Evolutionary conservation across 92 coral and sea anemone genomes (phyloP).

Genomic region (Palythoa grandis): DNA sequence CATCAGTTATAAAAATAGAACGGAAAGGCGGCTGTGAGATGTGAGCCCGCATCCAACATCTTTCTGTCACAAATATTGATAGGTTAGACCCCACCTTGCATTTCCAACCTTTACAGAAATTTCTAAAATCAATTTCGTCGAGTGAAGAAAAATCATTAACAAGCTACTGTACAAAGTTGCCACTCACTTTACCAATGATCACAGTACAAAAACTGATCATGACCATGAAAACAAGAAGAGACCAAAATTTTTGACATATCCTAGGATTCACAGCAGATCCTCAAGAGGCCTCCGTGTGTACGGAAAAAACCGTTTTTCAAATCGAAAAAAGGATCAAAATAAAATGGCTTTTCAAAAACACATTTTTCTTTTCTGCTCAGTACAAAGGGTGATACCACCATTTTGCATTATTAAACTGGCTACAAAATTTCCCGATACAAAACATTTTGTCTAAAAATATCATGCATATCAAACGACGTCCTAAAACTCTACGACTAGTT

Average conservation of each 20-base stretch:
- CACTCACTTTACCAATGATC: background rate
- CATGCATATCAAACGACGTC: background rate
- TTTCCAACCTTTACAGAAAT: slow-evolving; percentile 6
- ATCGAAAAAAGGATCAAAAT: background rate
- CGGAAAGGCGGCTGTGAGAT: background rate
- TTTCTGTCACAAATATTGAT: background rate
- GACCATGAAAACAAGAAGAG: background rate
- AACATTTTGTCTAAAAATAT: background rate
- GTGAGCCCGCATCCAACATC: background rate
- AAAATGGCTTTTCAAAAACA: background rate
- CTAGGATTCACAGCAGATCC: background rate
- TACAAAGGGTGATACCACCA: background rate
- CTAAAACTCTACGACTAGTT: background rate
- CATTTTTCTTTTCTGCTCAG: background rate
- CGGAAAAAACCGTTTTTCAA: background rate
- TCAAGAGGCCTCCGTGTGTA: background rate
- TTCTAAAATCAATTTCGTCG: background rate
- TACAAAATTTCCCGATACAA: background rate
- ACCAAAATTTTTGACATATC: no score
- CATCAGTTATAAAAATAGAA: slow-evolving; percentile 28
- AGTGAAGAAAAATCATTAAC: slow-evolving; percentile 8
- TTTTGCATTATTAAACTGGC: background rate
- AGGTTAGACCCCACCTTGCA: background rate
- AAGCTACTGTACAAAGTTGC: slow-evolving; percentile 24
- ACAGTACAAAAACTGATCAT: background rate